These are phyloP conservation scores for Chelonus formosanus DNA, from an alignment of 2,888 invertebrate genomes.

Conservation along the genomic window DNA sequence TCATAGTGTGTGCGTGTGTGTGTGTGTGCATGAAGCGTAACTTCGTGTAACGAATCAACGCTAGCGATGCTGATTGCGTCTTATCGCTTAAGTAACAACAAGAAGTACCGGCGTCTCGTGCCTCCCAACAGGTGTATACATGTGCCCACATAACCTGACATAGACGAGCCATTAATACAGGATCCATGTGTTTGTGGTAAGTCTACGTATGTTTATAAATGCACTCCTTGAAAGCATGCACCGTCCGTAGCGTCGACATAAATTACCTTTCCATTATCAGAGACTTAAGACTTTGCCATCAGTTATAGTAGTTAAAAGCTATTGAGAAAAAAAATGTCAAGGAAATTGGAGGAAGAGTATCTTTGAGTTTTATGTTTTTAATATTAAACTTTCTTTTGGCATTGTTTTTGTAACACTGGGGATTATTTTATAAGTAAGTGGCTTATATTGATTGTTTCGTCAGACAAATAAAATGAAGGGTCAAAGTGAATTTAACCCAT, in stretches of 20 bases:
- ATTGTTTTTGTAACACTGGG: no score
- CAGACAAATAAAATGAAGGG: no score
- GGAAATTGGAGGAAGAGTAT: no score
- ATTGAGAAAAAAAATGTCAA: constrained; percentile 3
- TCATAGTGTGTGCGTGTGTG: constrained; percentile 4
- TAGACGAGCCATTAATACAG: constrained; percentile 16
- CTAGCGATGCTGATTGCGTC: constrained; percentile 31
- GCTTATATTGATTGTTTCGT: no score
- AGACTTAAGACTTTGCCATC: constrained; percentile 41
- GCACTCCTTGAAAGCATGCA: constrained; percentile 32
- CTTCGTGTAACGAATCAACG: constrained; percentile 18
- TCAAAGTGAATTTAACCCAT: no score
- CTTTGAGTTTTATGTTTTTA: neutral
- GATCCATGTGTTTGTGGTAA: constrained; percentile 26
- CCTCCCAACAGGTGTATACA: constrained; percentile 26
- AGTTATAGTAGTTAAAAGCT: constrained; percentile 10
- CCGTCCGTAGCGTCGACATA: constrained; percentile 39
- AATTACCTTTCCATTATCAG: constrained; percentile 52
- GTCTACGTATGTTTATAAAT: constrained; percentile 9
- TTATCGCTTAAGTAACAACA: constrained; percentile 28
- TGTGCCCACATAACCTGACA: constrained; percentile 10
- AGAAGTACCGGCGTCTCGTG: constrained; percentile 18
- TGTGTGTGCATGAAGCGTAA: constrained; percentile 26
- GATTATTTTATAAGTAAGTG: no score
- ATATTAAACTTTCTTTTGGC: neutral